Conservation (phyloP, 1,140 invertebrate genomes). For the Zaprionus inermis region DNA sequence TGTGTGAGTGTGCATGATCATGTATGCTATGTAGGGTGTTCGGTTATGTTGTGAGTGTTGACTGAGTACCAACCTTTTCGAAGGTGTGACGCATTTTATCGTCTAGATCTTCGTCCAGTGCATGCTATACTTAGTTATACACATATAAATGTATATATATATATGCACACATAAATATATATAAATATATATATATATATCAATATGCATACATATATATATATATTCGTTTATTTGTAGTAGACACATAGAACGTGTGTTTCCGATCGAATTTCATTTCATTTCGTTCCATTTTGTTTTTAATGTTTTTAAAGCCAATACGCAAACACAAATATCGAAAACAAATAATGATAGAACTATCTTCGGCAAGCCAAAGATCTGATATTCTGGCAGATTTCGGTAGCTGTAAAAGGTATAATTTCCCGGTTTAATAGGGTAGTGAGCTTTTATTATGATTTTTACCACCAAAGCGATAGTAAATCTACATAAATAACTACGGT, state of each 20-base stretch:
- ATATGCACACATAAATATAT: constrained; percentile 16
- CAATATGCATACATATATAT: constrained; percentile 5
- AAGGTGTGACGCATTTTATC: constrained; percentile 85
- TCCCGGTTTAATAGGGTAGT: too few species aligned
- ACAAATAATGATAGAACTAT: neutral
- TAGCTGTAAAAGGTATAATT: neutral
- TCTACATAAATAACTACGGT: too few species aligned
- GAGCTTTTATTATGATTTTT: neutral
- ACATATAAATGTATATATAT: constrained; percentile 19
- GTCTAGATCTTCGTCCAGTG: constrained; percentile 80
- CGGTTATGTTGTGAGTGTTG: constrained; percentile 8
- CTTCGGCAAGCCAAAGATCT: constrained; percentile 4
- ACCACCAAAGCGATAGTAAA: too few species aligned
- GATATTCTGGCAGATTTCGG: constrained; percentile 16
- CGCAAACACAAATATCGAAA: neutral
- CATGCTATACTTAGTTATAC: constrained; percentile 66
- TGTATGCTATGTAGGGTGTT: constrained; percentile 15
- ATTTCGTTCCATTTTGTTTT: constrained; percentile 4
- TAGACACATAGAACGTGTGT: constrained; percentile 58
- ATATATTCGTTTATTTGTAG: constrained; percentile 18
- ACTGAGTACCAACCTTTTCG: constrained; percentile 87
- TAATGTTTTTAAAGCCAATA: neutral
- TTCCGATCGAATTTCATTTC: neutral
- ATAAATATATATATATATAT: constrained; percentile 20
- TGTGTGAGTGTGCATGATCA: neutral